Conservation (phyloP, 1,140 invertebrate genomes). For the Mamestra configurata region DNA sequence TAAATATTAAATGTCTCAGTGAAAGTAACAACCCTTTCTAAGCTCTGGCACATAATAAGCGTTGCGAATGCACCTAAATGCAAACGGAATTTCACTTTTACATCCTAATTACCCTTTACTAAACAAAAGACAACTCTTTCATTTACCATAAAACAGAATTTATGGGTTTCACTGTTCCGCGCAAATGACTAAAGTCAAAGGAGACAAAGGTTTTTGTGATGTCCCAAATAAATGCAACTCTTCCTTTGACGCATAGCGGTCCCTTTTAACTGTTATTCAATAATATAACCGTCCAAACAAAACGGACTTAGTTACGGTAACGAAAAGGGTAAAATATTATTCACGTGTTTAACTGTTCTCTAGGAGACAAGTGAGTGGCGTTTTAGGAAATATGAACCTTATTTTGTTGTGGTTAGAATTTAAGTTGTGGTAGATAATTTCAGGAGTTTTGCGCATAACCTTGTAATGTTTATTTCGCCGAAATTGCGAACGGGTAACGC, state of each 20-base stretch:
- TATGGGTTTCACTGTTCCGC: slow-evolving; percentile 72
- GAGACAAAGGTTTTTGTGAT: slow-evolving; percentile 61
- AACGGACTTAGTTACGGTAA: slow-evolving; percentile 74
- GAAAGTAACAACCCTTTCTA: slow-evolving; percentile 76
- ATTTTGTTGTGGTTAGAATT: not conserved
- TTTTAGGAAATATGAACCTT: slow-evolving; percentile 52
- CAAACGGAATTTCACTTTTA: slow-evolving; percentile 82
- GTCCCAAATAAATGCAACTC: slow-evolving; percentile 82
- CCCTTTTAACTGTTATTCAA: slow-evolving; percentile 72
- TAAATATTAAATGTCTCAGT: slow-evolving; percentile 57
- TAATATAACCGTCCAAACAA: slow-evolving; percentile 58
- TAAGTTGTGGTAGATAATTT: not conserved
- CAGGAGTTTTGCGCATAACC: slow-evolving; percentile 28
- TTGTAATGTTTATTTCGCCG: slow-evolving; percentile 57
- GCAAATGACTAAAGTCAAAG: slow-evolving; percentile 64
- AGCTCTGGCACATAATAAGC: slow-evolving; percentile 61
- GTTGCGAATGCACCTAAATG: slow-evolving; percentile 74
- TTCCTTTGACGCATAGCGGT: slow-evolving; percentile 75
- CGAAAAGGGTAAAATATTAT: slow-evolving; percentile 67
- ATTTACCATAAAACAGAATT: slow-evolving; percentile 67
- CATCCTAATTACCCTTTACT: slow-evolving; percentile 82
- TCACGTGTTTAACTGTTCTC: slow-evolving; percentile 49
- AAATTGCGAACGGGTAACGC: slow-evolving; percentile 68
- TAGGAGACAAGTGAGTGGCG: slow-evolving; percentile 56
- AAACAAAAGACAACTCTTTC: slow-evolving; percentile 65